A percentile compares a stretch with the other conserved stretches of the same genome.
Conservation (phyloP, 1,140 invertebrate genomes). For the Cepaea nemoralis region DNA sequence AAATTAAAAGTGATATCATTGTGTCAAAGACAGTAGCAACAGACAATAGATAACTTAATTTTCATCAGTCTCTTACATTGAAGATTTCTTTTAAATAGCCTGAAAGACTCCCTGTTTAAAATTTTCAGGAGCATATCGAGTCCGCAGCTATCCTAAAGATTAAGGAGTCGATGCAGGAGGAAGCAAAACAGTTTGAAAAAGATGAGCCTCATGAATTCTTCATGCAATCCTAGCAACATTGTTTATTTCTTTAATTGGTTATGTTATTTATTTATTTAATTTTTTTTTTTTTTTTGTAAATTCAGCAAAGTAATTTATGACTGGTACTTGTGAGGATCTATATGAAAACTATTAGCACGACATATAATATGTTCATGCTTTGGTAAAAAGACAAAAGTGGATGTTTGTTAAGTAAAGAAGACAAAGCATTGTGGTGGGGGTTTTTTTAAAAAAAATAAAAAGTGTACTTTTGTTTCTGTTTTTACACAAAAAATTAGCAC, state of each 20-base stretch:
- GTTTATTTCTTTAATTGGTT: neutral
- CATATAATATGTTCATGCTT: neutral
- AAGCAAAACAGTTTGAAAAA: constrained; percentile 99
- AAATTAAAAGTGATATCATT: neutral
- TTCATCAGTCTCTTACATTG: constrained; percentile 32
- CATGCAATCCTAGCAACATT: constrained; percentile 55
- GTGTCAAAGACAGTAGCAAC: neutral
- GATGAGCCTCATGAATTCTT: constrained; percentile 77
- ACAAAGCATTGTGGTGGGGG: too few relatives aligned
- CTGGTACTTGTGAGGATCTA: neutral
- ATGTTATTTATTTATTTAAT: neutral
- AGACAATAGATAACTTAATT: constrained; percentile 10
- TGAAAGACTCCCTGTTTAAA: constrained; percentile 43
- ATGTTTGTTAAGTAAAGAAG: too few relatives aligned
- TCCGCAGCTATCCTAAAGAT: constrained; percentile 99
- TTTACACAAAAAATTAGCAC: too few relatives aligned
- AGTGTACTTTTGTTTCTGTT: too few relatives aligned
- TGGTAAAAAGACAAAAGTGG: neutral
- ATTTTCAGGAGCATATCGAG: constrained; percentile 93
- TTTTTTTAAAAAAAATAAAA: too few relatives aligned
- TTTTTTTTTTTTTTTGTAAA: constrained; percentile 5
- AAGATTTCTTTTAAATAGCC: constrained; percentile 28
- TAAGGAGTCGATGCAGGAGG: constrained; percentile 99
- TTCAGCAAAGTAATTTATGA: constrained; percentile 12
- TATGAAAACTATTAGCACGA: neutral